phyloP scores from a whole-genome alignment of 2,113 vertebrate genomes.

The Alces alces region DNA sequence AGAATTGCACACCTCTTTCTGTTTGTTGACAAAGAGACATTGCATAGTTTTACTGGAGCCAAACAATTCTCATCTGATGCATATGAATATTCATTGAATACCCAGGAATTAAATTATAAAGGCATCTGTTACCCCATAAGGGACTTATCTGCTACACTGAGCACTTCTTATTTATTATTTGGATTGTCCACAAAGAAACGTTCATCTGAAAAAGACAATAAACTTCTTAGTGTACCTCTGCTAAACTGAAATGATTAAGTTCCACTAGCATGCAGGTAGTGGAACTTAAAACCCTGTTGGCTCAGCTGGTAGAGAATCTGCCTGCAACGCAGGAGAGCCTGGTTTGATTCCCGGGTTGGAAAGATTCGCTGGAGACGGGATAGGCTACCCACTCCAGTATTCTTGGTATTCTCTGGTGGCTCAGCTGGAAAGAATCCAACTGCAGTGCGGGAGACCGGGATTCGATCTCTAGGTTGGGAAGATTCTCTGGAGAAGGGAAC shows the following conservation, averaged over 20 bases:
- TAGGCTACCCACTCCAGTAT: neutral
- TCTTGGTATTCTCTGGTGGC: neutral
- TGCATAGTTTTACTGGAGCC: slow-evolving; percentile 5
- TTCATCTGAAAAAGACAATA: slow-evolving; percentile 41
- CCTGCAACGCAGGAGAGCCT: neutral
- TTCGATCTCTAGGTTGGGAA: neutral
- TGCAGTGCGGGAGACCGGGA: neutral
- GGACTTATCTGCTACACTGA: slow-evolving; percentile 4
- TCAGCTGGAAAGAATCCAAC: neutral
- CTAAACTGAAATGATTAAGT: neutral
- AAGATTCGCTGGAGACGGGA: neutral
- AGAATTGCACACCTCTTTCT: neutral
- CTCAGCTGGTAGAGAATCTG: neutral
- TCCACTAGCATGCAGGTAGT: neutral
- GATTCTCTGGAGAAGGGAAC: neutral
- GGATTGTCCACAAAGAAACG: slow-evolving; percentile 1
- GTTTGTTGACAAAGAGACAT: slow-evolving; percentile 32
- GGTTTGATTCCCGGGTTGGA: neutral
- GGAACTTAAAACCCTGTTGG: neutral
- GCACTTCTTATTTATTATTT: slow-evolving; percentile 33
- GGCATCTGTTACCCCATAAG: neutral
- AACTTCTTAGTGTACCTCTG: slow-evolving; percentile 25
- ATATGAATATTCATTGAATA: neutral
- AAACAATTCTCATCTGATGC: neutral
- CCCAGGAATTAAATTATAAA: neutral